phyloP scores from a whole-genome alignment of 2,888 invertebrate genomes.

The Lacanobia oleracea region DNA sequence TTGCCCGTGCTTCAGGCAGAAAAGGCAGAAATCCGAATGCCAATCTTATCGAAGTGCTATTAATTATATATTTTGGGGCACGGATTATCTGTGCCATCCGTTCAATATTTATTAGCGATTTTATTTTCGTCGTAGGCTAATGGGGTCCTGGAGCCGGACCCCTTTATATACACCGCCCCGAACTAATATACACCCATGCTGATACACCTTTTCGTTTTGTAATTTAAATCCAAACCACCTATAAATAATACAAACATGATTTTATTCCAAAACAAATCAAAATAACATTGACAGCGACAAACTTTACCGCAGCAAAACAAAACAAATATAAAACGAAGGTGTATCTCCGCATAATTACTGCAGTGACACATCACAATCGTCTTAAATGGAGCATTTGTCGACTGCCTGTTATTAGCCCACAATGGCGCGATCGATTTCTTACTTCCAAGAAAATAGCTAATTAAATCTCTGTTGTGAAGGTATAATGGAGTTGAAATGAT shows the following conservation, averaged over 20 bases:
- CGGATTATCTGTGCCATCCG: no score
- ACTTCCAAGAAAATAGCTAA: slow-evolving; percentile 7
- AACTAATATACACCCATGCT: no score
- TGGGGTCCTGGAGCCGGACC: no score
- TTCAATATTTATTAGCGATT: no score
- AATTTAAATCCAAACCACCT: neutral
- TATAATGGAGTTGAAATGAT: neutral
- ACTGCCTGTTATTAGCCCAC: slow-evolving; percentile 10
- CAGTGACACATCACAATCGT: slow-evolving; percentile 6
- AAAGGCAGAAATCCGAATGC: no score
- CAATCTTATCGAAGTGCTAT: no score
- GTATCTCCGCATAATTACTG: neutral
- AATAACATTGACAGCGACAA: neutral
- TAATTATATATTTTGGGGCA: no score
- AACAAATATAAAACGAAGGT: neutral
- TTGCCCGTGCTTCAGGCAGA: no score
- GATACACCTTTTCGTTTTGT: no score
- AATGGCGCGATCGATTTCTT: slow-evolving; percentile 10
- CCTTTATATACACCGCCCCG: no score
- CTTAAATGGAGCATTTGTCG: slow-evolving; percentile 6
- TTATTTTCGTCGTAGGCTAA: no score
- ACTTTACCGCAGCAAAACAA: slow-evolving; percentile 1
- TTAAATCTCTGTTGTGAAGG: neutral
- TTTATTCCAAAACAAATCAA: neutral
- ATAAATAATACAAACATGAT: neutral